phyloP scores from a whole-genome alignment of 1,140 invertebrate genomes.

The Papilio polytes region DNA sequence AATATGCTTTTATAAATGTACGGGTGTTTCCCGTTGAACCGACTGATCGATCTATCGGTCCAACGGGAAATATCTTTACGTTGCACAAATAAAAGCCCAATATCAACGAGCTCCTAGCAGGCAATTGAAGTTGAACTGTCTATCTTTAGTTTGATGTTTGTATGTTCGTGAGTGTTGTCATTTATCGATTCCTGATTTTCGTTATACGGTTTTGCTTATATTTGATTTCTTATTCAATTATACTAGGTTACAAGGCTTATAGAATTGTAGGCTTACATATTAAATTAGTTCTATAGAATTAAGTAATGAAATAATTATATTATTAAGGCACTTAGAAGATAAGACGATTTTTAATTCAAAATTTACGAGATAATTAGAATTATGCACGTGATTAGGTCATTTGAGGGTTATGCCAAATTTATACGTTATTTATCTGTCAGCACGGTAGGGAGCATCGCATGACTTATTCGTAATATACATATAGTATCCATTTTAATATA shows the following conservation, averaged over 20 bases:
- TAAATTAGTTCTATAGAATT: conserved; percentile 43
- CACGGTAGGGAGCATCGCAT: conserved; percentile 54
- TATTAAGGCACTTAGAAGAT: conserved; percentile 66
- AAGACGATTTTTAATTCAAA: conserved; percentile 57
- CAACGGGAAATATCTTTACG: not conserved
- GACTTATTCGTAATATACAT: conserved; percentile 46
- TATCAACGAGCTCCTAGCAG: not conserved
- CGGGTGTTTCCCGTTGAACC: too few species aligned
- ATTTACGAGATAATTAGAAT: conserved; percentile 39
- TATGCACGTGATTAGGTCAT: conserved; percentile 6
- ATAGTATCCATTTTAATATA: not conserved
- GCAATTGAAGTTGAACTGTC: not conserved
- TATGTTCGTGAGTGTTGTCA: conserved; percentile 45
- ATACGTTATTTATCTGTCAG: conserved; percentile 9
- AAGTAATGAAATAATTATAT: conserved; percentile 59
- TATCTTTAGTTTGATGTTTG: conserved; percentile 52
- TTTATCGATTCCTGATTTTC: conserved; percentile 44
- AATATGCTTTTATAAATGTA: too few species aligned
- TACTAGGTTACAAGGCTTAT: not conserved
- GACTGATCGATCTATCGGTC: too few species aligned
- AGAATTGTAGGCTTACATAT: conserved; percentile 4
- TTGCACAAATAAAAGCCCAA: not conserved
- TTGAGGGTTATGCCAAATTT: not conserved
- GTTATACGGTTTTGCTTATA: conserved; percentile 38
- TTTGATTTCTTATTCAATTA: conserved; percentile 45